Base-by-base conservation (phyloP, 2,888 invertebrate species). In the Troglohyphantes excavatus region DNA sequence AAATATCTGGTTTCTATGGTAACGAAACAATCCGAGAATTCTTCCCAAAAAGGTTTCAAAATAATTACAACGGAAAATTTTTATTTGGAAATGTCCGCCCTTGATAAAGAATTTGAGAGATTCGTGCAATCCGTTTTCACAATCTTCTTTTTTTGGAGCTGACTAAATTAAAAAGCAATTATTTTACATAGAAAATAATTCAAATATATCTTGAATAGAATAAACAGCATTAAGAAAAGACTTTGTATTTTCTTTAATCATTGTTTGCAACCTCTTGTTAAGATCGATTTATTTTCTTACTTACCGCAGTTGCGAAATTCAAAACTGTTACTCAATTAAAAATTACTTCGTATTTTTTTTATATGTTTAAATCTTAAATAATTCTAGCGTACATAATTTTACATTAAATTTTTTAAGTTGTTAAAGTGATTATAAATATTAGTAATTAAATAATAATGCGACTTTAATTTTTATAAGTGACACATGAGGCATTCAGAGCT, bases 101-200 rank as follows among this genome's bases (percentile, higher is more conserved):
- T 13, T 53, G 67, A 68, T 68, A 68, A 68, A 81, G 81, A 81
- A 81, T 81, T 81, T 59, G 53, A 67, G 68, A 68, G 19, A 68
- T 81, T 81, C 68, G 29, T 65, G 11, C 46, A 17, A n/a, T 23
- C 13, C 29, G 26, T 6, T 70, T 29, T 19, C 70, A 17, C 3
- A n/a, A 19, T 53, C 26, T 46, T 46, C 46, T n/a, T 46, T 21
- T n/a, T n/a, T n/a, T n/a, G n/a, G n/a, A n/a, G 26, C 26, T 26
- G n/a, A 53, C 65, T 27, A 65, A 65, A 27, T 65, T 65, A 53
- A 53, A 53, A 53, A 53, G 53, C 53, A 53, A 53, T 53, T 53
- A 53, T 53, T 53, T 53, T 53, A 5, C 53, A 17, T n/a, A 0
- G 53, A 0, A 53, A 53, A n/a, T n/a, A 53, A 0, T n/a, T 53